phyloP scores from a whole-genome alignment of 2,113 vertebrate species.

The Pelobates fuscus region DNA sequence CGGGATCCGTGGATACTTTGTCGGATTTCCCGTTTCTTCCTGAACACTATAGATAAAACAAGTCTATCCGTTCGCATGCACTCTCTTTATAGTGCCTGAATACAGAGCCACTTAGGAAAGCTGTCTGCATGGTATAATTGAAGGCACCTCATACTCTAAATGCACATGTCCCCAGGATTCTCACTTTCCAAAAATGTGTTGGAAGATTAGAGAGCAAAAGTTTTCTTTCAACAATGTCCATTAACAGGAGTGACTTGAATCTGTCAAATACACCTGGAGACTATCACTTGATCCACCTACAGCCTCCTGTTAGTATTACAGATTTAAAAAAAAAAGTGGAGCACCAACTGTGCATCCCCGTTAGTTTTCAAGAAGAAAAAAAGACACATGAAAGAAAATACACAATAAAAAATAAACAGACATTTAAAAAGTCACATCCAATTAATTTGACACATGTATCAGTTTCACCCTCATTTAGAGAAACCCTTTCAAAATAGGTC shows the following conservation, averaged over 20 bases:
- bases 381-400: no score
- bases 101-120: conserved; percentile 6
- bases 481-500: no score
- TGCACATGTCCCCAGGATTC: conserved; percentile 6
- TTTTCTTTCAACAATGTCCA: background rate
- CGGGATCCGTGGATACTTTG: background rate
- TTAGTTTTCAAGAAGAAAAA: no score
- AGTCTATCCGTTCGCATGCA: conserved; percentile 3
- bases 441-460: no score
- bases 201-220: background rate
- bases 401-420: no score
- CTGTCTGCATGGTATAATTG: conserved; percentile 12
- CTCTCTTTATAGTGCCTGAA: conserved; percentile 1
- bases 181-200: background rate
- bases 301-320: background rate
- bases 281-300: background rate
- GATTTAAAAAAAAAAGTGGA: no score
- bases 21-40: conserved; percentile 2
- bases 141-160: background rate
- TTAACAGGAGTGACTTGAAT: background rate
- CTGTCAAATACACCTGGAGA: background rate
- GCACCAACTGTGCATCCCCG: no score
- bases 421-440: no score
- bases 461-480: no score
- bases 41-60: conserved; percentile 4